Evolutionary conservation across 1,140 invertebrate genomes (phyloP).

Genomic region (Phocides pigmalion): DNA sequence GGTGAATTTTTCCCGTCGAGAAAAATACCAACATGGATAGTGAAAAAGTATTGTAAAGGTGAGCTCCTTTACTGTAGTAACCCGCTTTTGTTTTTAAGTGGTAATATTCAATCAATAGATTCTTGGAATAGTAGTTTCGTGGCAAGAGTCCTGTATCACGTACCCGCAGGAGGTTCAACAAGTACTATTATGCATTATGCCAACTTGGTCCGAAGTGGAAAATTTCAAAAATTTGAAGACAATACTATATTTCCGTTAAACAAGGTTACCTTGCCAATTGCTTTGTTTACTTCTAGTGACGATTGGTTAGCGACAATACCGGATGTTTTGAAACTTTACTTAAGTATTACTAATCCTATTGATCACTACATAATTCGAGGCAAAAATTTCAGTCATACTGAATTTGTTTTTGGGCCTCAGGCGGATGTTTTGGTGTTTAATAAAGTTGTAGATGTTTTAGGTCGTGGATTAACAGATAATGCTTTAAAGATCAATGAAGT

Average conservation of each 20-base stretch:
- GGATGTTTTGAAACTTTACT: constrained; percentile 63
- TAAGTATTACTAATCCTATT: constrained; percentile 55
- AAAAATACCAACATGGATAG: constrained; percentile 83
- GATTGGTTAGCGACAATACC: constrained; percentile 87
- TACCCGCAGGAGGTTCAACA: constrained; percentile 91
- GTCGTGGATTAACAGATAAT: constrained; percentile 41
- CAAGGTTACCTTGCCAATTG: constrained; percentile 86
- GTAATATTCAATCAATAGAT: constrained; percentile 86
- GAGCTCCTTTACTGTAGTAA: constrained; percentile 85
- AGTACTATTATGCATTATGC: constrained; percentile 89
- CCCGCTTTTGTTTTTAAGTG: constrained; percentile 85
- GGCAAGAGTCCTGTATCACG: constrained; percentile 87
- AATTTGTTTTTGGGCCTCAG: constrained; percentile 61
- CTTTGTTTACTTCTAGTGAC: constrained; percentile 87
- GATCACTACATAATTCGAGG: constrained; percentile 57
- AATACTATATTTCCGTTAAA: constrained; percentile 85
- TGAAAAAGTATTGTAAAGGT: constrained; percentile 84
- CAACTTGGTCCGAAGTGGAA: constrained; percentile 85
- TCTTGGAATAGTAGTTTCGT: constrained; percentile 82
- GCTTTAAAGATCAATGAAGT: constrained; percentile 45
- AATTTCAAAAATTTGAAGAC: constrained; percentile 87
- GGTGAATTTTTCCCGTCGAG: constrained; percentile 87
- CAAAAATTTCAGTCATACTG: constrained; percentile 59
- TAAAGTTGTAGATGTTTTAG: constrained; percentile 56
- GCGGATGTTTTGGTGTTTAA: constrained; percentile 51